phyloP scores from a whole-genome alignment of 2,888 invertebrate genomes.

The Rugalucina vietnamica region DNA sequence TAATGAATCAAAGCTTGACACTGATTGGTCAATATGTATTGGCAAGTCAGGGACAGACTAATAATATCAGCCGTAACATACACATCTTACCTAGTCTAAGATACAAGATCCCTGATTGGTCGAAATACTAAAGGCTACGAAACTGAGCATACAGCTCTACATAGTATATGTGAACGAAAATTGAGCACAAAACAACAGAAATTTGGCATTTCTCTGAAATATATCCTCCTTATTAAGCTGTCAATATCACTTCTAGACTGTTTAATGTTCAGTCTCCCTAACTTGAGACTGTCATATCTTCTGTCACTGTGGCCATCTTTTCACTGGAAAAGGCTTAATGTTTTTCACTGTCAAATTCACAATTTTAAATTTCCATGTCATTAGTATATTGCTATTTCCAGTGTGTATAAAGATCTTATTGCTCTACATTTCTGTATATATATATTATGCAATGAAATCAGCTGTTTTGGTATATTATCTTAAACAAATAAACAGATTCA shows the following conservation, averaged over 20 bases:
- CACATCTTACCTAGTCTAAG: not conserved
- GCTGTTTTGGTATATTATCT: not conserved
- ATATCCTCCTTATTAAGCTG: not conserved
- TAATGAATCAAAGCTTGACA: conserved; percentile 41
- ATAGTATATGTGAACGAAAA: not conserved
- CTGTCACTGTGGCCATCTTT: too few species aligned
- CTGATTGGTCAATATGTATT: conserved; percentile 42
- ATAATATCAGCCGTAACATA: conserved; percentile 6
- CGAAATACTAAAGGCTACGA: conserved; percentile 3
- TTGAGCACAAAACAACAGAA: conserved; percentile 8
- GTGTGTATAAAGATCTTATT: not conserved
- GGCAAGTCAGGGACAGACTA: conserved; percentile 28
- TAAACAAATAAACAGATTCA: too few species aligned
- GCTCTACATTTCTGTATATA: not conserved
- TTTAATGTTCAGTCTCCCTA: not conserved
- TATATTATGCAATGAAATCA: not conserved
- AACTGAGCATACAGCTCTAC: not conserved
- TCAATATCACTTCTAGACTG: not conserved
- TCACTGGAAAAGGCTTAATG: too few species aligned
- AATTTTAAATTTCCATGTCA: too few species aligned
- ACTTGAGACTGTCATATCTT: too few species aligned
- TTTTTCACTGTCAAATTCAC: too few species aligned
- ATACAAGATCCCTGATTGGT: conserved; percentile 14
- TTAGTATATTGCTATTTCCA: too few species aligned
- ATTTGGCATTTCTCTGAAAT: conserved; percentile 4